These are phyloP conservation scores for Ricordea florida DNA, from an alignment of 92 coral and sea anemone genomes.

Conservation along the genomic window DNA sequence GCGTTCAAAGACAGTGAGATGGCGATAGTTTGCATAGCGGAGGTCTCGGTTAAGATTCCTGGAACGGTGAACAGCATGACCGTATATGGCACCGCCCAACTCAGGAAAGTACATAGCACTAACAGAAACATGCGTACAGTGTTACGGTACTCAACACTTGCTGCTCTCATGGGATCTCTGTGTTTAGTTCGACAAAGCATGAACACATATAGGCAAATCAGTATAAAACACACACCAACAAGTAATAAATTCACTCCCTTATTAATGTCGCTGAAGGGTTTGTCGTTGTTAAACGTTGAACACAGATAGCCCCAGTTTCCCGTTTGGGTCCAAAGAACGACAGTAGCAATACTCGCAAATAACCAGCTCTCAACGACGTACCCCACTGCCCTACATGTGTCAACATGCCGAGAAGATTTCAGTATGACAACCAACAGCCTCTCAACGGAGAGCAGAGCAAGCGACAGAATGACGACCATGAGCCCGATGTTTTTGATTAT, in stretches of 20 bases:
- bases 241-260: conserved; percentile 69
- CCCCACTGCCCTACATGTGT: conserved; percentile 80
- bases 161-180: conserved; percentile 20
- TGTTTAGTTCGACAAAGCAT: conserved; percentile 64
- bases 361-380: conserved; percentile 87
- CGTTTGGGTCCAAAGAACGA: conserved; percentile 80
- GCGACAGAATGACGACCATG: conserved; percentile 64
- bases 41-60: conserved; percentile 51
- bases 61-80: conserved; percentile 72
- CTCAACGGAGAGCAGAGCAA: conserved; percentile 66
- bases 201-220: conserved; percentile 58
- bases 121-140: conserved; percentile 74
- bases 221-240: conserved; percentile 51
- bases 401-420: conserved; percentile 70
- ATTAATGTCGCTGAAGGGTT: conserved; percentile 65
- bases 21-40: conserved; percentile 78
- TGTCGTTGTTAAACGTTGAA: conserved; percentile 66
- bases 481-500: conserved; percentile 79
- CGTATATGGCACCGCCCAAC: conserved; percentile 82
- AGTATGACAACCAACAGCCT: conserved; percentile 64
- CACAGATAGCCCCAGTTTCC: conserved; percentile 87
- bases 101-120: conserved; percentile 62
- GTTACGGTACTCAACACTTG: conserved; percentile 60
- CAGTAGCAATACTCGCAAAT: conserved; percentile 73
- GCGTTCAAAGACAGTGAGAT: conserved; percentile 81